Base-by-base conservation (phyloP, 2,888 invertebrate genomes). In the Dasysyrphus tricinctus region DNA sequence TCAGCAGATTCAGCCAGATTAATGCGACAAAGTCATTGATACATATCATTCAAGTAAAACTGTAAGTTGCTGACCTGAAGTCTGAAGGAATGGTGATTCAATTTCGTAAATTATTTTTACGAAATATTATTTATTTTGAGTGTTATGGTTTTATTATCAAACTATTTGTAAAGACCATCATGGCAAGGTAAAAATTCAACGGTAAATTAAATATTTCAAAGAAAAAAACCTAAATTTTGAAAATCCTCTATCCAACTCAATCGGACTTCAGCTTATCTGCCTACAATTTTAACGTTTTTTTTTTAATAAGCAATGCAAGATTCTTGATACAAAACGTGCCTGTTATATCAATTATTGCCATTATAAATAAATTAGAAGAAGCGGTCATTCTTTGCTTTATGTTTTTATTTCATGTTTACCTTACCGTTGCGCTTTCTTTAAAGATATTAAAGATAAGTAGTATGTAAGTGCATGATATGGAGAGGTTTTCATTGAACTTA, bases 401-500 rank as follows among this genome's bases (percentile, higher is more conserved):
- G 34, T 37, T 67, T 19, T 19, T 19, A 3, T 19, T 34, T 49
- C 47, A 47, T 67, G 14, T 34, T 37, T 37, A 49, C 37, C 5
- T 24, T 42, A 42, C 51, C 39, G 47, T 44, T 54, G 78, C 78
- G 78, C 74, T 44, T 56, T 39, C 69, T 78, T 78, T 82, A 72
- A 82, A 65, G 65, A 67, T 11, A 49, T 24, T 49, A 16, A 49
- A 44, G n/a, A 76, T 12, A 44, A 49, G 7, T 67, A 11, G 4
- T n/a, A n/a, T 3, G 34, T 67, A 70, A 76, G 32, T 76, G 74
- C 56, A 67, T 67, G 16, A n/a, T 54, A 37, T 37, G 11, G 5
- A 57, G 56, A 14, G 42, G 49, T 34, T 72, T 57, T 77, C 51
- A 82, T 63, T 74, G 78, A 54, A 78, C 67, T 82, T 69, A 39